phyloP scores from a whole-genome alignment of 2,797 vertebrate genomes.

The Lepilemur septentrionalis region DNA sequence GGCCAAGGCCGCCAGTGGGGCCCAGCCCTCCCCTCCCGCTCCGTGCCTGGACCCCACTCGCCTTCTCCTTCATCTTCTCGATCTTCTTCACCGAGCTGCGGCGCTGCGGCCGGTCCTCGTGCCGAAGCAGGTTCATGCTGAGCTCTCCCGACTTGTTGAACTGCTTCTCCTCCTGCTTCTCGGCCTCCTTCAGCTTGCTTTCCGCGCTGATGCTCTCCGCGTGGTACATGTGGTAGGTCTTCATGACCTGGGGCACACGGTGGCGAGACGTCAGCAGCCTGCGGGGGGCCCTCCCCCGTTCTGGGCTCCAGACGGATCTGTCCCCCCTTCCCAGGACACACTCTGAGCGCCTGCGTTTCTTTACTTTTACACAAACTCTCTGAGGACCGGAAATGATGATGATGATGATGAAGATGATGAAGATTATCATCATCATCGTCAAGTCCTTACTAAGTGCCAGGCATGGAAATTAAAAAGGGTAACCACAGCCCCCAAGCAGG shows the following conservation, averaged over 20 bases:
- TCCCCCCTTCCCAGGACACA: not conserved
- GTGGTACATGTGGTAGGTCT: conserved; percentile 99
- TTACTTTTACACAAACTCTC: not conserved
- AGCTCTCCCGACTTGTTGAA: conserved; percentile 96
- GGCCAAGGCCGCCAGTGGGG: no score
- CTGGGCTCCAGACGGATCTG: fast-evolving
- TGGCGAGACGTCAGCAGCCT: not conserved
- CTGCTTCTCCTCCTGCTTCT: conserved; percentile 99
- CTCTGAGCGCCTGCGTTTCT: not conserved
- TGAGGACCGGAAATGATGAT: not conserved
- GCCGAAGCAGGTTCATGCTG: conserved; percentile 94
- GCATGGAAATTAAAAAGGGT: not conserved
- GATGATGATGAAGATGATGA: not conserved
- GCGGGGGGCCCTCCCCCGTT: not conserved
- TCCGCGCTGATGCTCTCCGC: conserved; percentile 98
- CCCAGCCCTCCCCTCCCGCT: no score
- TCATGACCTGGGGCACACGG: conserved; percentile 93
- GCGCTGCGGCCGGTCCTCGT: conserved; percentile 94
- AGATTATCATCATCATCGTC: not conserved
- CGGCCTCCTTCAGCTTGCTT: conserved; percentile 98
- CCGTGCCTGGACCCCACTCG: not conserved
- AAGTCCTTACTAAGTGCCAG: not conserved
- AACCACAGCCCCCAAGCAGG: not conserved
- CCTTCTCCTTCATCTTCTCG: conserved; percentile 99
- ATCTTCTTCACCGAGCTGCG: conserved; percentile 98